A percentile compares a stretch with the other conserved stretches of the same genome.
Conservation (phyloP, 2,113 vertebrate genomes). For the Trichomycterus rosablanca region DNA sequence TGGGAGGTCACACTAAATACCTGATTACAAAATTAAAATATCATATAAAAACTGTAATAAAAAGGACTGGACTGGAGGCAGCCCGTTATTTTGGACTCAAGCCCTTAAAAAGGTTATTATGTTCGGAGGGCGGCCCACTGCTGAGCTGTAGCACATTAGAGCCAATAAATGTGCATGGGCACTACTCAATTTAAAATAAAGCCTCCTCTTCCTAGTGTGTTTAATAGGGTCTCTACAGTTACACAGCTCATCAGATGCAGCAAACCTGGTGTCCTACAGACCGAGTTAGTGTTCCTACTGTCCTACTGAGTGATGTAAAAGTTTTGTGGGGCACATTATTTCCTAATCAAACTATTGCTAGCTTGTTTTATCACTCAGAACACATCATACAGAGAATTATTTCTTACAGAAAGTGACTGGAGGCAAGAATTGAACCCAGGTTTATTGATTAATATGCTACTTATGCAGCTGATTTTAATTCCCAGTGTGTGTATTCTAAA, state of each 20-base stretch:
- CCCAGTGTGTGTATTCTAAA: no score
- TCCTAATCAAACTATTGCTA: no score
- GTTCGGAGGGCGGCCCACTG: constrained; percentile 50
- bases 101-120: constrained; percentile 73
- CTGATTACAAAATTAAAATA: no score
- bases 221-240: constrained; percentile 74
- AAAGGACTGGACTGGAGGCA: not conserved
- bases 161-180: constrained; percentile 82
- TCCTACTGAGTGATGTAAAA: no score
- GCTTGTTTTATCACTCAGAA: no score
- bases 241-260: constrained; percentile 67
- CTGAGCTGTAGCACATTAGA: constrained; percentile 73
- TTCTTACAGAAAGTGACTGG: no score
- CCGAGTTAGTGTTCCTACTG: constrained; percentile 41
- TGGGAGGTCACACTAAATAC: no score
- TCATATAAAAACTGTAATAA: not conserved
- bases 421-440: no score
- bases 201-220: constrained; percentile 67
- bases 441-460: no score
- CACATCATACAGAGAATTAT: no score
- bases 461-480: no score
- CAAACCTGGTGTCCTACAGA: constrained; percentile 58
- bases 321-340: no score
- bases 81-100: constrained; percentile 43
- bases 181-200: constrained; percentile 82